Conservation (phyloP, 2,113 vertebrate species). For the Passer montanus region DNA sequence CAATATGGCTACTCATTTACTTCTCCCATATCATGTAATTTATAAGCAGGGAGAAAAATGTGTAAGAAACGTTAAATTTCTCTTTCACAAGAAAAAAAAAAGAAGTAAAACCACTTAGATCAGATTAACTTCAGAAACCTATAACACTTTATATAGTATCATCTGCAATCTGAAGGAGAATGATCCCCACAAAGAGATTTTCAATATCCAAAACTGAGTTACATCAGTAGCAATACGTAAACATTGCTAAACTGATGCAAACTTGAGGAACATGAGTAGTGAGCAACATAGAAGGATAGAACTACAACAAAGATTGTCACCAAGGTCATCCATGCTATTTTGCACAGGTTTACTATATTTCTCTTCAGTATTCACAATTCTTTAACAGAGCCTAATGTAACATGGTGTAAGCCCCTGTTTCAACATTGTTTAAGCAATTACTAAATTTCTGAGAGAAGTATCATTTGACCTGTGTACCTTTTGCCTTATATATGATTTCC, state of each 20-base stretch:
- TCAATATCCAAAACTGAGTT: not conserved
- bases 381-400: not conserved
- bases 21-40: not conserved
- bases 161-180: not conserved
- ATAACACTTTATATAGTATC: not conserved
- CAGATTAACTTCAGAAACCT: not conserved
- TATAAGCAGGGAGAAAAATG: not conserved
- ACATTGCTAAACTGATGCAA: not conserved
- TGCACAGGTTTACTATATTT: not conserved
- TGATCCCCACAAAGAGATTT: not conserved
- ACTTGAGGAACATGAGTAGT: fast-evolving
- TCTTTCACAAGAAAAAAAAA: not conserved
- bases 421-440: not conserved
- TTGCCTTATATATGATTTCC: not conserved
- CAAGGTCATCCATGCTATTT: not conserved
- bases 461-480: not conserved
- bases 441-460: not conserved
- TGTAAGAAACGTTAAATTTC: not conserved
- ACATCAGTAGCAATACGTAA: not conserved
- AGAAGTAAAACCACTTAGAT: not conserved
- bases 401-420: not conserved
- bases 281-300: not conserved
- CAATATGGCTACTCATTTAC: not conserved
- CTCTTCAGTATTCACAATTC: not conserved
- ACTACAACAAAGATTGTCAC: fast-evolving